Evolutionary conservation across 2,888 invertebrate species (phyloP), one percentile per base, ranked within the genome.

Genomic region (Epinotia bilunana): DNA sequence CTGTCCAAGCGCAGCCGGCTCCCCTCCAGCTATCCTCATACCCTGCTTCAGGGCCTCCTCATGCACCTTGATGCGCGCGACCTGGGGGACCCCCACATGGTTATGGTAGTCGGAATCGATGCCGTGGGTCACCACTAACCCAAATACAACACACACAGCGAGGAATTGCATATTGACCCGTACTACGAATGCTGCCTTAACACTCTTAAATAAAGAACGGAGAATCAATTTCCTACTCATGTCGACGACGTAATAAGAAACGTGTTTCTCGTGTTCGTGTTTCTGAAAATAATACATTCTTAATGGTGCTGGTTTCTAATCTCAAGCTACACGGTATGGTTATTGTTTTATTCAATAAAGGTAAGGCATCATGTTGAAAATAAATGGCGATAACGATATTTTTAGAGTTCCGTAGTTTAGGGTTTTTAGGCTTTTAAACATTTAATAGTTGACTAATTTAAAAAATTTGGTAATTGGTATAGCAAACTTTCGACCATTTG

Each of bases 331-430:
- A 43, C 11, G 16, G 18, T 12, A 55, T 28, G 65, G 65, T 53
- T 33, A 65, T 65, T 28, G 53, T 53, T 53, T 65, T 55, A 11
- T 12, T 53, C 65, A 65, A 65, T 65, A n/a, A 9, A 23, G n/a
- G 28, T 28, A 28, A 64, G 23, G 16, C 49, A 43, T 23, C 49
- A 49, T 53, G n/a, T 46, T 33, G 23, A 53, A 43, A 62, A 53
- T 65, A 65, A 55, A 64, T 53, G 23, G 65, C 28, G 28, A 55
- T 65, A 65, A 55, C 33, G 65, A 28, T 58, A 5, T 55, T 39
- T 91, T 55, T 49, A 39, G 39, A 9, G 7, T 39, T 39, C 39
- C 39, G 39, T 39, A 39, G 39, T 39, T 28, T 28, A 28, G 23
- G 23, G 23, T 28, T 28, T 28, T 28, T 28, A 28, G 23, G 23